A percentile compares a stretch with the other conserved stretches of the same genome.
These are phyloP conservation scores for Puma concolor DNA, from an alignment of 2,113 vertebrate genomes.

Conservation along the genomic window DNA sequence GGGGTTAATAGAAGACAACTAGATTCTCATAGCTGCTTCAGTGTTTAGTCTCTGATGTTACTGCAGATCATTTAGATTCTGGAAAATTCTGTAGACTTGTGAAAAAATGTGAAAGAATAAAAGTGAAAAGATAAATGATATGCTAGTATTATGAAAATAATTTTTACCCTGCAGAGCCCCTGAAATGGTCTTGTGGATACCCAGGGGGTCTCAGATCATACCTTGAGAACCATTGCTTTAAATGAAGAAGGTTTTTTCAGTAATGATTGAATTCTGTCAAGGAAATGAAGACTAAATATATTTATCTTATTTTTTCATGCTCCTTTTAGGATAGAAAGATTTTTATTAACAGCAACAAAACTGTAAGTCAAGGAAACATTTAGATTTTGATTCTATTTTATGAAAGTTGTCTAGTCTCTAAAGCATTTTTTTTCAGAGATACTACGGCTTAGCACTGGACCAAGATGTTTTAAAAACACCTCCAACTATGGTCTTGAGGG, in stretches of 20 bases:
- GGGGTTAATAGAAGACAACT: neutral
- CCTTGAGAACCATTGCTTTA: neutral
- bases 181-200: neutral
- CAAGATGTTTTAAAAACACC: conserved; percentile 11
- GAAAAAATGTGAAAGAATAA: neutral
- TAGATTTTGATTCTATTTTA: neutral
- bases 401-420: neutral
- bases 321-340: neutral
- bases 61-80: neutral
- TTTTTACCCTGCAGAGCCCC: neutral
- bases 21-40: neutral
- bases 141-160: neutral
- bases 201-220: neutral
- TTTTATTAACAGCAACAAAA: neutral
- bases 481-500: neutral
- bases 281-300: neutral
- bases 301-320: neutral
- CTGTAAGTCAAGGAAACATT: neutral
- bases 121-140: neutral
- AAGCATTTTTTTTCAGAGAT: neutral
- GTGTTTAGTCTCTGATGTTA: neutral
- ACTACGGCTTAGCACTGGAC: neutral
- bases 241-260: conserved; percentile 10
- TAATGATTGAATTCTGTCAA: neutral
- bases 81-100: neutral